Evolutionary conservation across 1,140 invertebrate genomes (phyloP).

Genomic region (Conus ventricosus): DNA sequence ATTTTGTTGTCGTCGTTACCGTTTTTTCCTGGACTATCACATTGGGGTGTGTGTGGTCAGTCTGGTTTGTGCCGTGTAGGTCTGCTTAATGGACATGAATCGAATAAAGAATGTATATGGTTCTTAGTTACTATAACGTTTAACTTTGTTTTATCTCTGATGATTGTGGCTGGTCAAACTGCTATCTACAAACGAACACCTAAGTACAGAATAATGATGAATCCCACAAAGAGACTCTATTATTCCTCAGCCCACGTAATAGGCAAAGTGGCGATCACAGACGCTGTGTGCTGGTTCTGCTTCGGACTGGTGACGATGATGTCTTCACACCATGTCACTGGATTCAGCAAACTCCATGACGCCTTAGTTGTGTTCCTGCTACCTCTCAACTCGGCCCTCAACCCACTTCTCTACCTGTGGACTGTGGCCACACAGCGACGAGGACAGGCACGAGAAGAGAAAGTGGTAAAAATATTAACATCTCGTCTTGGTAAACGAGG

Average conservation of each 20-base stretch:
- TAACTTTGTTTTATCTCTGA: not conserved
- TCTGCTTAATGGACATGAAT: not conserved
- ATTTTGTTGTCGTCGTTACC: not conserved
- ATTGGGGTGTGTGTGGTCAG: not conserved
- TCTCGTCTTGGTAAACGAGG: not conserved
- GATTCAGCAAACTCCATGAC: not conserved
- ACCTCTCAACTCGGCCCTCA: not conserved
- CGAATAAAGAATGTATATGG: not conserved
- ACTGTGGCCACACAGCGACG: not conserved
- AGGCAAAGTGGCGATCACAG: not conserved
- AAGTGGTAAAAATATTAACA: not conserved
- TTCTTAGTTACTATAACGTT: not conserved
- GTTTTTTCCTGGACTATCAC: not conserved
- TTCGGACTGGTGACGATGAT: not conserved
- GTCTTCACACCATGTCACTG: not conserved
- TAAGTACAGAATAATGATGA: not conserved
- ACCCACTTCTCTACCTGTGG: not conserved
- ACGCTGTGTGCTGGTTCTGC: not conserved
- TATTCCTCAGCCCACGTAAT: not conserved
- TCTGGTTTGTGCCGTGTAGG: not conserved
- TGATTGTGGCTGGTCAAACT: not conserved
- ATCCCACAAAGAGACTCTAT: not conserved
- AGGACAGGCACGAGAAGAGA: not conserved
- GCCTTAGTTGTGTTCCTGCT: not conserved
- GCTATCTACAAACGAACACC: not conserved